Conservation (phyloP, 2,888 invertebrate genomes). For the Entomobrya proxima region DNA sequence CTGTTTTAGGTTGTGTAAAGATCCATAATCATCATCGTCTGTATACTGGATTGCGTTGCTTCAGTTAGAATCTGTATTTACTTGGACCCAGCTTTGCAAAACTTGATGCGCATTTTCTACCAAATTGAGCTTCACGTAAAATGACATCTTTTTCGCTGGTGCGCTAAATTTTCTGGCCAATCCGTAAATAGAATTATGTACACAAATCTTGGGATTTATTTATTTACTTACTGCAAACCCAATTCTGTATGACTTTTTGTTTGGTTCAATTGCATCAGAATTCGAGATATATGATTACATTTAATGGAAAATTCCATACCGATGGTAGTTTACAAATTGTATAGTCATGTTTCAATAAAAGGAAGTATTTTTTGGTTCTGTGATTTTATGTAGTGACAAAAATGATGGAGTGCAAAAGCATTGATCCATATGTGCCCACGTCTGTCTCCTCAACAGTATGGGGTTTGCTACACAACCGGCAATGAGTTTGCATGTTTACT, state of each 20-base stretch:
- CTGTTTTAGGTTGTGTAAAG: background rate
- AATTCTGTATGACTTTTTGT: too few relatives aligned
- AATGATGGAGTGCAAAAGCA: slow-evolving; percentile 8
- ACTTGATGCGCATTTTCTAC: background rate
- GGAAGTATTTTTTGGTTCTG: too few relatives aligned
- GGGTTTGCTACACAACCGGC: background rate
- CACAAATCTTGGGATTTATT: background rate
- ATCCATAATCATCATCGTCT: background rate
- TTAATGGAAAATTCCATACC: too few relatives aligned
- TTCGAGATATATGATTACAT: too few relatives aligned
- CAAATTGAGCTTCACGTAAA: background rate
- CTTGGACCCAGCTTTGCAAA: background rate
- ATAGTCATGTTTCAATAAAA: background rate
- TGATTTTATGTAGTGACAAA: background rate
- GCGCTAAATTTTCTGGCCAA: too few relatives aligned
- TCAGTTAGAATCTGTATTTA: background rate
- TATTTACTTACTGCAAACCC: background rate
- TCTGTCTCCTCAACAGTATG: background rate
- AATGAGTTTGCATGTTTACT: background rate
- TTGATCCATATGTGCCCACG: background rate
- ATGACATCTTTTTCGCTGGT: background rate
- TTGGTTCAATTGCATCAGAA: too few relatives aligned
- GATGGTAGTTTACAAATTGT: too few relatives aligned
- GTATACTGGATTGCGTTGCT: background rate
- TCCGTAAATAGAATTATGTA: background rate